Base-by-base conservation (phyloP, 64 coral and sea anemone genomes). In the Dendronephthya gigantea region DNA sequence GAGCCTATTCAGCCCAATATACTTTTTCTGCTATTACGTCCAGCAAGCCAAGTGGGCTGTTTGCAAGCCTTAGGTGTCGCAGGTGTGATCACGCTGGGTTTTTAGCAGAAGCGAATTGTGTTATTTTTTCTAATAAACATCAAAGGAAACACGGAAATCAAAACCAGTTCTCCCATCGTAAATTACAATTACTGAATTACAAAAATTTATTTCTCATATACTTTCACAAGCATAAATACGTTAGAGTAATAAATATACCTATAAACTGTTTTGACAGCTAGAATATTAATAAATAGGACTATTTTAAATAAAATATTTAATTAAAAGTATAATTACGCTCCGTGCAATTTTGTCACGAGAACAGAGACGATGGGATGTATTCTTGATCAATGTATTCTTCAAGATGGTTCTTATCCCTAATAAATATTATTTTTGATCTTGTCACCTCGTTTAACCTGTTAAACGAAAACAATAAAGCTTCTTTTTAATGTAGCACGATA, bases 401-500 rank as follows among this genome's bases (percentile, higher is more conserved):
- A 39, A 98, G 83, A 40, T 98, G 95, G 32, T 93, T 84, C 40
- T 93, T 82, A 82, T 92, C 88, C 58, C 85, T 90, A 43, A 98
- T 93, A 87, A 98, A 98, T 32, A 98, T 87, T 83, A 98, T 86
- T 70, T 98, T 98, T 48, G 47, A 93, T 50, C 92, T 70, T 52
- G 95, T 98, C 0, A 98, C 95, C 38, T 98, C 95, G 82, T 98
- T 91, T 82, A 98, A 87, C 95, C 95, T 98, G 75, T 19, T 87
- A 88, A 35, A 62, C 51, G 79, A 37, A 1, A 50, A 86, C n/a
- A n/a, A n/a, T n/a, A n/a, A n/a, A n/a, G n/a, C n/a, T 86, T 9
- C 2, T 30, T 74, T 27, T 13, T 12, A 35, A 19, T 79, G 1
- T 33, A 34, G 72, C 9, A 19, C 22, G 37, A 79, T 3, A 15